Evolutionary conservation across 2,888 invertebrate genomes (phyloP).

Genomic region (Arrhopalites spinosus): DNA sequence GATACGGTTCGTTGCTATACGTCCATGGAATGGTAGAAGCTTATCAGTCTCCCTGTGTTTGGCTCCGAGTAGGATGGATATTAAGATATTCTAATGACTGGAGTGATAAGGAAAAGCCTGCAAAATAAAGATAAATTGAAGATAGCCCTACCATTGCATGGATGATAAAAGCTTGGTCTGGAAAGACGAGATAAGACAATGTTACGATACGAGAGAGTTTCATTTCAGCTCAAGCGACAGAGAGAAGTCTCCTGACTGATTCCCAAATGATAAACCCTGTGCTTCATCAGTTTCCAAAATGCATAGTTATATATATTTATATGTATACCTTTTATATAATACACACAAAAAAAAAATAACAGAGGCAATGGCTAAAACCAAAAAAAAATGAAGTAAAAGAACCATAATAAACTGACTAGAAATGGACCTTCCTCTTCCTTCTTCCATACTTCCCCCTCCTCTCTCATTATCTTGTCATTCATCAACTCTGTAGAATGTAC

Average conservation of each 20-base stretch:
- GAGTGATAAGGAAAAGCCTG: constrained; percentile 56
- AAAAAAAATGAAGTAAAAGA: too few relatives aligned
- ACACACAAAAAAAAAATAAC: not conserved
- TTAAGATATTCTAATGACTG: constrained; percentile 59
- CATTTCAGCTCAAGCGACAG: constrained; percentile 47
- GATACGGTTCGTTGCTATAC: constrained; percentile 38
- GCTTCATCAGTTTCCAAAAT: constrained; percentile 53
- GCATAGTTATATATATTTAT: constrained; percentile 31
- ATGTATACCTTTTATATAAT: not conserved
- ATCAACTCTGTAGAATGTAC: not conserved
- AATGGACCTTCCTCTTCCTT: not conserved
- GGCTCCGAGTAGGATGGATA: constrained; percentile 57
- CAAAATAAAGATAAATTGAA: constrained; percentile 57
- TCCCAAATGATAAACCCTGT: constrained; percentile 41
- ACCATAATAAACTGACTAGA: not conserved
- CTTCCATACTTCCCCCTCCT: not conserved
- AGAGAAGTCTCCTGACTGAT: constrained; percentile 43
- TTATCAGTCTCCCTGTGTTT: constrained; percentile 56
- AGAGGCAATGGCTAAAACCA: not conserved
- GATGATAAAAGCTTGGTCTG: constrained; percentile 56
- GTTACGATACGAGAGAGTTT: constrained; percentile 50
- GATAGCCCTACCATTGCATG: constrained; percentile 55
- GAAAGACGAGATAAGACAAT: constrained; percentile 56
- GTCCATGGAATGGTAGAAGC: constrained; percentile 46
- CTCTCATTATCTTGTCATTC: not conserved